Base-by-base conservation (phyloP, 2,797 vertebrate species). In the Anniella stebbinsi region DNA sequence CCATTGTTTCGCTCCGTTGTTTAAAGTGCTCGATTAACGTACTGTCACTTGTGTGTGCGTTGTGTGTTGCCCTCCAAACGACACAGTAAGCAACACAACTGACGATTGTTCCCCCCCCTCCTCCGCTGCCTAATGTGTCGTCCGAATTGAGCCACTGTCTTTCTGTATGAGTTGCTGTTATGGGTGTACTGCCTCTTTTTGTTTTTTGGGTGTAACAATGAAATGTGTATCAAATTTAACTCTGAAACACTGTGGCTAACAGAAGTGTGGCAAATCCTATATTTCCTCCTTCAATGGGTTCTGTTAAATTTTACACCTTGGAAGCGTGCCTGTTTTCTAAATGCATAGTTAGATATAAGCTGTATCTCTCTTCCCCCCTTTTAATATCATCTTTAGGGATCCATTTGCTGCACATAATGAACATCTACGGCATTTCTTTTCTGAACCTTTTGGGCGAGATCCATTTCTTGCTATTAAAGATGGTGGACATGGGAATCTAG, bases 341-440 rank as follows among this genome's bases (percentile, higher is more conserved):
- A 1, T 6, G 5, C 63, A 15, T 67, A 7, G 10, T 28, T 28
- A 85, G 21, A 69, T 30, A 41, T 89, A 10, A 57, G 10, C 45
- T 17, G 1, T 80, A 1, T 33, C 48, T 76, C 21, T 38, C n/a
- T n/a, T n/a, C 38, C 13, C 30, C 11, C 7, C 5, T 28, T 2
- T 63, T 66, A 38, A 36, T 91, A 0, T 82, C 41, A 45, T 57
- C 87, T 33, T 0, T 92, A 99, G 99, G 23, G 99, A 99, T 89
- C 98, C 98, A 18, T 98, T 99, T 84, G 97, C 93, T 45, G 96
- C 97, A 41, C 99, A 99, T 94, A 97, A 96, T 83, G 98, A 99
- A 17, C 97, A 97, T 17, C 96, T 99, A 98, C 98, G 98, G 98
- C 97, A 97, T 45, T 98, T 97, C 94, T 98, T 99, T 94, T 97